Evolutionary conservation across 1,140 invertebrate species (phyloP).

Genomic region (Drosophila ercepeae): DNA sequence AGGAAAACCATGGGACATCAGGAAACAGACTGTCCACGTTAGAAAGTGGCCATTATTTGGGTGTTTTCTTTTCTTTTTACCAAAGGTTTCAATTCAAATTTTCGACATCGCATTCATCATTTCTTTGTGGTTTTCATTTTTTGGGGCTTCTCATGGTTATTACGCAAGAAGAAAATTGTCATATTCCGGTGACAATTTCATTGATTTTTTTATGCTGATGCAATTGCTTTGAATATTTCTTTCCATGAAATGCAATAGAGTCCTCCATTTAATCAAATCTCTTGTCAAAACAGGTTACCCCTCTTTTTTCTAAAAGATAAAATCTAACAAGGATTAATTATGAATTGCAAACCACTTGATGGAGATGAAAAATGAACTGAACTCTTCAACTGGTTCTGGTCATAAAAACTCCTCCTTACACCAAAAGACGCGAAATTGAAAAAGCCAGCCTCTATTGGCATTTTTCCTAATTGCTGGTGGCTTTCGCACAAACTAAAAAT

Average conservation of each 20-base stretch:
- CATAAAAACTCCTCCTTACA: background rate
- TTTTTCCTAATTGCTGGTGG: slow-evolving; percentile 13
- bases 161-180: slow-evolving; percentile 36
- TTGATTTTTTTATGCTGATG: slow-evolving; percentile 16
- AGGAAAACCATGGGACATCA: slow-evolving; percentile 50
- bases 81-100: slow-evolving; percentile 8
- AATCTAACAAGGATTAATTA: background rate
- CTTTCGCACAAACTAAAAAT: slow-evolving; percentile 26
- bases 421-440: background rate
- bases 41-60: slow-evolving; percentile 49
- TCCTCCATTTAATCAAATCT: too few species aligned
- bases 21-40: slow-evolving; percentile 36
- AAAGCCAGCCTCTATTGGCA: background rate
- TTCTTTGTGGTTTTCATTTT: slow-evolving; percentile 12
- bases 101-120: slow-evolving; percentile 27
- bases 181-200: slow-evolving; percentile 31
- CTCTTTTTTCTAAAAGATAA: background rate
- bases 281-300: background rate
- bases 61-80: slow-evolving; percentile 9
- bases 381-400: slow-evolving; percentile 8
- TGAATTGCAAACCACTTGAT: background rate
- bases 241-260: background rate
- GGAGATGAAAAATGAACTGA: slow-evolving; percentile 18
- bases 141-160: slow-evolving; percentile 27
- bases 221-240: background rate